Conservation (phyloP, 2,888 invertebrate species). For the Nemoura dubitans region DNA sequence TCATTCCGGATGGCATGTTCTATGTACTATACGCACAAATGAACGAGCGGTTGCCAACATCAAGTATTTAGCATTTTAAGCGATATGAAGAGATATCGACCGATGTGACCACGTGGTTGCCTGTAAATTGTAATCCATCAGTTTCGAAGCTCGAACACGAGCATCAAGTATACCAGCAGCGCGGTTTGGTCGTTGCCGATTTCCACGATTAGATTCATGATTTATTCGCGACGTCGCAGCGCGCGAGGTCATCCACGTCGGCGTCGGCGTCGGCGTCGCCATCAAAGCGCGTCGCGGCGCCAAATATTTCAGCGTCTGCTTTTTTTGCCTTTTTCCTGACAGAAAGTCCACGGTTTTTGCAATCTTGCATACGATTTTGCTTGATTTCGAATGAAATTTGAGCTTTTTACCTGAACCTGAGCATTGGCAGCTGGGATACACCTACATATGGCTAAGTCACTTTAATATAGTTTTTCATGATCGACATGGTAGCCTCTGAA, state of each 20-base stretch:
- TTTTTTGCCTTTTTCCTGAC: too few species aligned
- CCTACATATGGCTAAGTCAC: too few species aligned
- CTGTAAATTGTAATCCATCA: not conserved
- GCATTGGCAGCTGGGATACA: too few species aligned
- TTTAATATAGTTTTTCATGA: too few species aligned
- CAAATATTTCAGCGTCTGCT: not conserved
- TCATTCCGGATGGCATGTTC: too few species aligned
- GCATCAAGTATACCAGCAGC: not conserved
- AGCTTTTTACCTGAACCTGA: too few species aligned
- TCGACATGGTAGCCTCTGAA: too few species aligned
- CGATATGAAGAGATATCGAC: not conserved
- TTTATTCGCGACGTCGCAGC: not conserved
- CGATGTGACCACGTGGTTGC: not conserved
- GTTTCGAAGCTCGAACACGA: not conserved
- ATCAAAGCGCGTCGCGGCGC: not conserved
- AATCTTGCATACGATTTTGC: too few species aligned
- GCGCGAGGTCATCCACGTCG: not conserved
- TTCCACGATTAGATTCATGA: slow-evolving; percentile 12
- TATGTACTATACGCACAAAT: not conserved
- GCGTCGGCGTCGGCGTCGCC: not conserved
- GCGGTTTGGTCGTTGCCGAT: not conserved
- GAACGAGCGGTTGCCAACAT: not conserved
- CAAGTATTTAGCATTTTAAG: not conserved
- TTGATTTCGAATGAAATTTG: too few species aligned
- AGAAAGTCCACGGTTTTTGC: too few species aligned